Evolutionary conservation across 2,113 vertebrate genomes (phyloP).

Genomic region (Neolamprologus fasciatus): DNA sequence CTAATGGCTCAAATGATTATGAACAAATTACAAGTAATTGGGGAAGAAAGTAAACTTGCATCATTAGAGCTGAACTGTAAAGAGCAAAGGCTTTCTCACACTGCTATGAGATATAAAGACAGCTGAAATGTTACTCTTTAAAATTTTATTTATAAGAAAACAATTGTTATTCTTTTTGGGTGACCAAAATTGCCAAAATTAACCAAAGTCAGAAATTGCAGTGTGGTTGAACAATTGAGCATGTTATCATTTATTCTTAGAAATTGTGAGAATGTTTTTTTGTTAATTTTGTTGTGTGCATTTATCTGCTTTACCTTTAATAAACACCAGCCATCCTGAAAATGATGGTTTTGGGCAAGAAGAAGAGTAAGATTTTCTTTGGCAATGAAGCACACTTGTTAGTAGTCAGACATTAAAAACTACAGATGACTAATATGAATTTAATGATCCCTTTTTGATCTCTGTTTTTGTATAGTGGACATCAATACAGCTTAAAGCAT

Average conservation of each 20-base stretch:
- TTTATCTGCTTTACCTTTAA: not conserved
- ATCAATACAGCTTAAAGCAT: not conserved
- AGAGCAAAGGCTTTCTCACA: not conserved
- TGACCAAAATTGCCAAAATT: not conserved
- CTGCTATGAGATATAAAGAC: not conserved
- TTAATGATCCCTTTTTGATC: not conserved
- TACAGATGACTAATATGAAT: not conserved
- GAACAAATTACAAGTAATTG: not conserved
- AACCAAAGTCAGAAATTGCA: not conserved
- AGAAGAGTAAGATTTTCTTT: not conserved
- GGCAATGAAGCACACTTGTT: not conserved
- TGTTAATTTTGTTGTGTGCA: not conserved
- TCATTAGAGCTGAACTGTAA: not conserved
- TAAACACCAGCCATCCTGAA: not conserved
- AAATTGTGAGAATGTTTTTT: fast-evolving
- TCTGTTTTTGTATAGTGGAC: not conserved
- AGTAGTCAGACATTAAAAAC: not conserved
- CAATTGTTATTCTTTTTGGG: not conserved
- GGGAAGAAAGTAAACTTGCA: not conserved
- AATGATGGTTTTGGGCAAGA: not conserved
- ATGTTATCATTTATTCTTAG: not conserved
- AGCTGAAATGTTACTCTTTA: not conserved
- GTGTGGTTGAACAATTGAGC: not conserved
- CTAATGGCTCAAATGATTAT: not conserved
- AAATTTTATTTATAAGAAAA: fast-evolving